Evolutionary conservation across 2,797 vertebrate species (phyloP), one percentile per base, ranked within the genome.

Genomic region (Platyrinchus mystaceus): DNA sequence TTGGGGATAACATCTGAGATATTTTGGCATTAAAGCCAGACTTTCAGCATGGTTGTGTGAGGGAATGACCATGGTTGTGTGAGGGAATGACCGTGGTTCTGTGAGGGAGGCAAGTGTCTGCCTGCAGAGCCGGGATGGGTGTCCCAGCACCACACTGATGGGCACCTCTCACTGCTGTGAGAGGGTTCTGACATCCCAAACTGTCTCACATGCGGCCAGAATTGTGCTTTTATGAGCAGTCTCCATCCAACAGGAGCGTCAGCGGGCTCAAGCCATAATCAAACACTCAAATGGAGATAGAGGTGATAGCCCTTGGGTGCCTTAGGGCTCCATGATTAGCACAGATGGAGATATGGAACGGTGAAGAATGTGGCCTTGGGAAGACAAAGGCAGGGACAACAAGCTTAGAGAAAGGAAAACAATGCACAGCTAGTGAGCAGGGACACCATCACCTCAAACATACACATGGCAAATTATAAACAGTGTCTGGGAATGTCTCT

Each of bases 151-250:
- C 34, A 23, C 26, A 3, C 5, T 10, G 4, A 15, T 14, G 56
- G 60, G 50, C 46, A 21, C 46, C 22, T 23, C 44, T 23, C 44
- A 22, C 55, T 21, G 43, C 15, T 7, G 9, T 55, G 32, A 43
- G 74, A 36, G 21, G 36, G 16, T 28, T 60, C 30, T 43, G 55
- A 7, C 30, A 16, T 8, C 43, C 32, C 63, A n/a, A 39, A 74
- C 1, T 23, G 10, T 1, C n/a, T 78, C 66, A 27, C 13, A 44
- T 4, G 27, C 17, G 34, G 47, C 17, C 32, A 67, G 39, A 79
- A 59, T 0, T 10, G 10, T 7, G 18, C 3, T 21, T 5, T n/a
- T 53, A 43, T 15, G 17, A 44, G 70, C 21, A 44, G 7, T 7
- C 26, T 55, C 30, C n/a, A 30, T 46, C 53, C 9, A 3, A 46